Evolutionary conservation across 2,888 invertebrate species (phyloP).

Genomic region (Coleophora flavipennella): DNA sequence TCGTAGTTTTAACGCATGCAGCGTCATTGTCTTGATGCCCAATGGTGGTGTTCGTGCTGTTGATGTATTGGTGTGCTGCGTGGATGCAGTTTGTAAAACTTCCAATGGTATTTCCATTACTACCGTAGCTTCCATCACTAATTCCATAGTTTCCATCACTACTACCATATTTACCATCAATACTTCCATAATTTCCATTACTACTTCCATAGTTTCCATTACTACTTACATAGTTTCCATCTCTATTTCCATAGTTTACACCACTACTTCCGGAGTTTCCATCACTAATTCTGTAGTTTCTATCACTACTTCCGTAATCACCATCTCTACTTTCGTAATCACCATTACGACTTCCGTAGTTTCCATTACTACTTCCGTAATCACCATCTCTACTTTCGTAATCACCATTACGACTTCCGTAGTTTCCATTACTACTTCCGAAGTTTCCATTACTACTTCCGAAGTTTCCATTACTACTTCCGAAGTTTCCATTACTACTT

Average conservation of each 20-base stretch:
- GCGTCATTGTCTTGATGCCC: slow-evolving; percentile 39
- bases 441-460: slow-evolving; percentile 18
- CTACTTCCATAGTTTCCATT: no score
- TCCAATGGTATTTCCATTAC: slow-evolving; percentile 6
- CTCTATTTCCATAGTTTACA: no score
- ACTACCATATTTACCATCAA: no score
- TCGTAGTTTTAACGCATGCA: slow-evolving; percentile 25
- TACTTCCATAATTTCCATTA: no score
- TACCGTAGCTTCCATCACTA: no score
- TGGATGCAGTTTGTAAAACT: neutral
- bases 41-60: slow-evolving; percentile 21
- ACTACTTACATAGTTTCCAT: no score
- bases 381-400: slow-evolving; percentile 21
- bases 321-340: no score
- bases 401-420: slow-evolving; percentile 21
- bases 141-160: no score
- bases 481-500: slow-evolving; percentile 14
- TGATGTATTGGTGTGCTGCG: slow-evolving; percentile 20
- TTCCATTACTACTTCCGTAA: slow-evolving; percentile 21
- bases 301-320: no score
- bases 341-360: slow-evolving; percentile 25
- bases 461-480: slow-evolving; percentile 3
- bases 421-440: slow-evolving; percentile 19
- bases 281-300: no score
- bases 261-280: no score